Evolutionary conservation across 2,113 vertebrate species (phyloP).

Genomic region (Syngnathoides biaculeatus): DNA sequence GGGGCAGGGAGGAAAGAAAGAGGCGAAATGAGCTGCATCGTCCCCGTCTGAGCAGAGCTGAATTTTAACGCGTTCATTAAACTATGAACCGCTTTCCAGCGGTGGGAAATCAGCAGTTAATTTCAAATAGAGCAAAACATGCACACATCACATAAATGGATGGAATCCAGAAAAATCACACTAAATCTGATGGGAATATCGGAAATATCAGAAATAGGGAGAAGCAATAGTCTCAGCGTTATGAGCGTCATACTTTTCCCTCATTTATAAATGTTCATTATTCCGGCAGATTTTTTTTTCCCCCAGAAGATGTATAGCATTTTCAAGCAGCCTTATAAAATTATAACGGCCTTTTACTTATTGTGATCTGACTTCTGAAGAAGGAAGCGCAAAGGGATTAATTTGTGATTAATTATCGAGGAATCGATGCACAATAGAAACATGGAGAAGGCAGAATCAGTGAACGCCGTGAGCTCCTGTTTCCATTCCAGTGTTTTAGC

Average conservation of each 20-base stretch:
- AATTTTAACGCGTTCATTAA: slow-evolving; percentile 50
- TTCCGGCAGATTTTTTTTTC: not conserved
- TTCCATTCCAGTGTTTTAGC: not conserved
- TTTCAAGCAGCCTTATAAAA: too few relatives aligned
- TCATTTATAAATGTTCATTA: not conserved
- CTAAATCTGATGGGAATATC: not conserved
- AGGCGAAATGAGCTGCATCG: slow-evolving; percentile 6
- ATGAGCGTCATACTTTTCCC: not conserved
- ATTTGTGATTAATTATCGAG: not conserved
- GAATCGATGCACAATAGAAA: not conserved
- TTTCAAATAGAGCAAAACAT: slow-evolving; percentile 6
- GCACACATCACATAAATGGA: slow-evolving; percentile 3
- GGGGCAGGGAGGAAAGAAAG: not conserved
- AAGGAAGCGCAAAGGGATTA: not conserved
- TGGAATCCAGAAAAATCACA: not conserved
- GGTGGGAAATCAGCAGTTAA: slow-evolving; percentile 39
- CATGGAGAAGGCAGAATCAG: not conserved
- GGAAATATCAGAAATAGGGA: not conserved
- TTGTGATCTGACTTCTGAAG: not conserved
- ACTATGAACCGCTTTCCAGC: slow-evolving; percentile 11
- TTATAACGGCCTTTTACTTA: not conserved
- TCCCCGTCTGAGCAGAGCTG: slow-evolving; percentile 16
- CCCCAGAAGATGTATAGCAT: too few relatives aligned
- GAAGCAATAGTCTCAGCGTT: not conserved
- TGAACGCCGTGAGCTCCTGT: not conserved